phyloP scores from a whole-genome alignment of 2,797 vertebrate genomes.

The Anniella stebbinsi region DNA sequence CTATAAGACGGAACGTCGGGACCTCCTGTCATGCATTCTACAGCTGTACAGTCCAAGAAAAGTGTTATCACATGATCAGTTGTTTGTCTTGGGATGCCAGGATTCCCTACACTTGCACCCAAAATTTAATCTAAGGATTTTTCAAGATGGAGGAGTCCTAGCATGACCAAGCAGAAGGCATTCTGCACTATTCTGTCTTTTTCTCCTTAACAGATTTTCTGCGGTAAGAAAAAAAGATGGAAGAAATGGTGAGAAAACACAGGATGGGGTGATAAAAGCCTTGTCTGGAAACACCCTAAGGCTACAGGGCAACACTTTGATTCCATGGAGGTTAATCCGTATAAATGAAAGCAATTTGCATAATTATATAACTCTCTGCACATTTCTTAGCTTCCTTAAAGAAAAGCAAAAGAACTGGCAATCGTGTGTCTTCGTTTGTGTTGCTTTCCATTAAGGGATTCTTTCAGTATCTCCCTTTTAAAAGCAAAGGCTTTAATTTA shows the following conservation, averaged over 20 bases:
- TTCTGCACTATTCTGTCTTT: no score
- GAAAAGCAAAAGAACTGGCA: background rate
- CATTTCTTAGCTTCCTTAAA: background rate
- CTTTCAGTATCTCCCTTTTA: background rate
- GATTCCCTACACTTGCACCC: no score
- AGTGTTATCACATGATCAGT: background rate
- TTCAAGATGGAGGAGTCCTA: no score
- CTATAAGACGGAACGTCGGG: background rate
- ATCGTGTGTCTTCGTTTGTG: background rate
- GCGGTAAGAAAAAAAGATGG: no score
- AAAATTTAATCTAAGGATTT: no score
- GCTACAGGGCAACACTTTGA: background rate
- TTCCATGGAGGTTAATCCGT: background rate
- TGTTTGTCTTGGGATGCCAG: background rate
- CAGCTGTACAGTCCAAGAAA: background rate
- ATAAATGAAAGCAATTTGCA: background rate
- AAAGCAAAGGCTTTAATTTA: conserved; percentile 22
- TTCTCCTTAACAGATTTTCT: no score
- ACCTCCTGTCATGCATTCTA: background rate
- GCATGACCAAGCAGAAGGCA: no score
- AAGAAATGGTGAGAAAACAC: no score
- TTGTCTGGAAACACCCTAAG: background rate
- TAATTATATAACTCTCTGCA: background rate
- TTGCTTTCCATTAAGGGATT: background rate
- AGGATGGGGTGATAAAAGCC: no score